Conservation (phyloP, 2,113 vertebrate species). For the Microtus pennsylvanicus region DNA sequence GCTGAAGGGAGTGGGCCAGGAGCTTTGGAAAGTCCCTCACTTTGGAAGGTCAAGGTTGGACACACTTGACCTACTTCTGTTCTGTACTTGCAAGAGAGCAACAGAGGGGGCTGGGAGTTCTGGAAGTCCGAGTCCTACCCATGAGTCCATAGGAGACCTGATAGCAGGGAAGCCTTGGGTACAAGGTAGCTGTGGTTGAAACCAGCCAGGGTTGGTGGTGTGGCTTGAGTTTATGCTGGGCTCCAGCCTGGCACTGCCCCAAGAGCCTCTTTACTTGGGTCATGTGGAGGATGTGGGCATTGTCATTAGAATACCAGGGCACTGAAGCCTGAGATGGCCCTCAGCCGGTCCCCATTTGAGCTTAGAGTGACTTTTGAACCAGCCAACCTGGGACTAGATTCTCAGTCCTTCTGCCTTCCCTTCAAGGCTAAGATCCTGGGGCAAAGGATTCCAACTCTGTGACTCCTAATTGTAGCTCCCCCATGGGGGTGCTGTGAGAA, state of each 20-base stretch:
- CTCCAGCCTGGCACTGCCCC: too few relatives aligned
- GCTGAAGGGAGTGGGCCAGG: neutral
- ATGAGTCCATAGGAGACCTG: neutral
- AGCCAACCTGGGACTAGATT: neutral
- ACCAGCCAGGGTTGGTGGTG: neutral
- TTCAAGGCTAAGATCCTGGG: neutral
- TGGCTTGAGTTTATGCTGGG: neutral
- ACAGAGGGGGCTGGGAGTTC: too few relatives aligned
- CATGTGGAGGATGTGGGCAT: neutral
- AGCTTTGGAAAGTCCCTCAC: constrained; percentile 57
- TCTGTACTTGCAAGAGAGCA: neutral
- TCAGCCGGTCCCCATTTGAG: neutral
- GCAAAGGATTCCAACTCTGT: neutral
- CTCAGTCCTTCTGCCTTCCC: neutral
- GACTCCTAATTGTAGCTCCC: neutral
- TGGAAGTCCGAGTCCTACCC: neutral
- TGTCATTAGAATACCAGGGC: neutral
- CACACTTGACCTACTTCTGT: neutral
- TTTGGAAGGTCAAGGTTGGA: neutral
- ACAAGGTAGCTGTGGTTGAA: neutral
- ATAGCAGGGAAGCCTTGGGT: neutral
- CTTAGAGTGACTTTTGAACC: neutral
- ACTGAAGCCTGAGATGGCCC: neutral
- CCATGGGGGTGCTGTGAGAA: neutral
- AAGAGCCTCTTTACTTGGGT: neutral